A percentile compares a stretch with the other conserved stretches of the same genome.
Conservation (phyloP, 2,797 vertebrate species). For the Phalloptychus januarius region DNA sequence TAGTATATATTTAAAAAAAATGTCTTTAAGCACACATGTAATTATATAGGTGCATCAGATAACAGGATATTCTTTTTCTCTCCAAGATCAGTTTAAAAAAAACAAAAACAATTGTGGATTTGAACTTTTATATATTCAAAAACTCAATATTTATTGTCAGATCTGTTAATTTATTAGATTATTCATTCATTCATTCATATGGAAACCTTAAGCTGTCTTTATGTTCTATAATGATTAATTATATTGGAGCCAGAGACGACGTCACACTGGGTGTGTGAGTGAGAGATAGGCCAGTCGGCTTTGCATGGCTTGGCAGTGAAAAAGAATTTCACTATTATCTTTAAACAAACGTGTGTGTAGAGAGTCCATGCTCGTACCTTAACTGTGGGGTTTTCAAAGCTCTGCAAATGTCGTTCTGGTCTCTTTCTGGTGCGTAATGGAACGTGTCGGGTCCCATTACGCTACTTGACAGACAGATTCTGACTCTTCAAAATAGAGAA, state of each 20-base stretch:
- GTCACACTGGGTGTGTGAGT: background rate
- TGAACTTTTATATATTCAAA: background rate
- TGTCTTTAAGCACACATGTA: background rate
- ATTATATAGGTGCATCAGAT: background rate
- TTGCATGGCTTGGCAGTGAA: too few relatives aligned
- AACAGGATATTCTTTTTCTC: background rate
- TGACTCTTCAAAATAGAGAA: background rate
- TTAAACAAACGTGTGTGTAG: background rate
- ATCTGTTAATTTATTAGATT: background rate
- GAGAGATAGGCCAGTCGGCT: too few relatives aligned
- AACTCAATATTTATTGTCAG: background rate
- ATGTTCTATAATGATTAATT: background rate
- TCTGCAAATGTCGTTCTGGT: background rate
- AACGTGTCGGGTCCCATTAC: background rate
- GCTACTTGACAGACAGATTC: background rate
- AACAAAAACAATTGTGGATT: background rate
- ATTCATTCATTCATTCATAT: background rate
- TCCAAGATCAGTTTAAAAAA: background rate
- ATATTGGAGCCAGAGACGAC: background rate
- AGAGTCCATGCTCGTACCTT: background rate
- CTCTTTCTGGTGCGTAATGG: too few relatives aligned
- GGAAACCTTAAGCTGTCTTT: background rate
- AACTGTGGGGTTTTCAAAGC: background rate
- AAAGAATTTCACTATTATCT: too few relatives aligned
- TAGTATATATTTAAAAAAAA: too few relatives aligned